Conservation (phyloP, 2,888 invertebrate genomes). For the Chromoteleia sp. region DNA sequence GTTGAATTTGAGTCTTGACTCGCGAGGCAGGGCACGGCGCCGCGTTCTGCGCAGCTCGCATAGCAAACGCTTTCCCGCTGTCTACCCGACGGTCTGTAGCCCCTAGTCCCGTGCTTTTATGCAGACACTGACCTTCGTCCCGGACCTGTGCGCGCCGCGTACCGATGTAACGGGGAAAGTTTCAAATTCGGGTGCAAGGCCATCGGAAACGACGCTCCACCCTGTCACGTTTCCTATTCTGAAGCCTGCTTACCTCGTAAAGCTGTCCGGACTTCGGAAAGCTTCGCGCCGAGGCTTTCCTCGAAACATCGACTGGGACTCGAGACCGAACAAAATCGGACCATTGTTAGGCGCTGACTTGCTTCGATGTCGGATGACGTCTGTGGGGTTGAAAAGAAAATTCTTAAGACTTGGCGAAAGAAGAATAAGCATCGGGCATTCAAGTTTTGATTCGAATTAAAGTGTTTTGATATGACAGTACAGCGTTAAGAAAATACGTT, state of each 20-base stretch:
- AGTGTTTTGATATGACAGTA: too few species aligned
- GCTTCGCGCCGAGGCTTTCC: conserved; percentile 2
- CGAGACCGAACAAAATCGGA: conserved; percentile 27
- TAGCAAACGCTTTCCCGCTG: conserved; percentile 79
- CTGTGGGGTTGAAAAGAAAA: too few species aligned
- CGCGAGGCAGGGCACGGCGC: conserved; percentile 83
- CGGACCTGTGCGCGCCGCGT: conserved; percentile 72
- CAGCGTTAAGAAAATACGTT: too few species aligned
- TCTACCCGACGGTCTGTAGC: conserved; percentile 76
- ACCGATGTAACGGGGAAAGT: conserved; percentile 79
- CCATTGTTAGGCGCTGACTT: neutral
- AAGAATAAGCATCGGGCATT: too few species aligned
- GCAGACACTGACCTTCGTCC: conserved; percentile 85
- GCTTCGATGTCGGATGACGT: neutral
- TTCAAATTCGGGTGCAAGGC: conserved; percentile 84
- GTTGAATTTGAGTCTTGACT: conserved; percentile 83
- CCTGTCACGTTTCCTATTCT: conserved; percentile 69
- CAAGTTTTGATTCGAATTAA: too few species aligned
- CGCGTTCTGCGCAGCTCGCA: conserved; percentile 83
- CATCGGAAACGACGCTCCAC: conserved; percentile 77
- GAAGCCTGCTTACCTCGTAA: conserved; percentile 69
- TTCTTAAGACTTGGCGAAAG: too few species aligned
- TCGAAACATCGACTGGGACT: neutral
- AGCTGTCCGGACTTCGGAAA: conserved; percentile 58
- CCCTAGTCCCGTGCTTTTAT: conserved; percentile 82